Percentiles rank a stretch among this genome's conserved stretches.
These are phyloP conservation scores for Helicoverpa armigera DNA, from an alignment of 1,140 invertebrate species.

Conservation along the genomic window DNA sequence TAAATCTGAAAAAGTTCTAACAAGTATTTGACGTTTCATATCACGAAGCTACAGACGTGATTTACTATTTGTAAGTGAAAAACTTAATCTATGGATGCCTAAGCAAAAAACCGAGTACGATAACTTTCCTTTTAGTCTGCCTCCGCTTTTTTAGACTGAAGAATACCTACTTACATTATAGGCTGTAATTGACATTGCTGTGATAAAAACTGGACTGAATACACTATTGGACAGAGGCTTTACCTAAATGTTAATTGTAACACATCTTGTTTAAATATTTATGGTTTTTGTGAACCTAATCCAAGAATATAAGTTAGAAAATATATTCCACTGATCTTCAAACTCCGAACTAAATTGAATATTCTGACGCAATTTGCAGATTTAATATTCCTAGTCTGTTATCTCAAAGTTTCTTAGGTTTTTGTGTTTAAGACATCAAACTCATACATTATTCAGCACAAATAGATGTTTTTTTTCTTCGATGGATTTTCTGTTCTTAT, in stretches of 20 bases:
- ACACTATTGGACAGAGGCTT: too few relatives aligned
- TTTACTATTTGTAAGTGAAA: constrained; percentile 17
- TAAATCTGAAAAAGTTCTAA: constrained; percentile 16
- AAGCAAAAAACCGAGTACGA: too few relatives aligned
- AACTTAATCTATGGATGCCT: neutral
- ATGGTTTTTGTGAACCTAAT: too few relatives aligned
- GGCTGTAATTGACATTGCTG: too few relatives aligned
- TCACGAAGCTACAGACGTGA: neutral
- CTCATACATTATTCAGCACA: constrained; percentile 49
- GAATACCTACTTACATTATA: too few relatives aligned
- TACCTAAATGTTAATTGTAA: too few relatives aligned
- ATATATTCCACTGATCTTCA: constrained; percentile 47
- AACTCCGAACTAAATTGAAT: constrained; percentile 57
- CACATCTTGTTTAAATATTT: too few relatives aligned
- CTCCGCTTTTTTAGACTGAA: too few relatives aligned
- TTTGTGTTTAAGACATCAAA: constrained; percentile 43
- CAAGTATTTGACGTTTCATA: constrained; percentile 20
- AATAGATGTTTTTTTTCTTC: neutral
- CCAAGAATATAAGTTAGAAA: neutral
- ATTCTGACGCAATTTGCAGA: constrained; percentile 57
- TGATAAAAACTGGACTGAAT: too few relatives aligned
- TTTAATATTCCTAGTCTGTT: constrained; percentile 56
- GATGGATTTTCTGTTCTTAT: neutral
- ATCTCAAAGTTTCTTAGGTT: constrained; percentile 52
- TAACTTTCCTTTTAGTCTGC: too few relatives aligned